Evolutionary conservation across 2,888 invertebrate species (phyloP).

Genomic region (Parelbella ahira): DNA sequence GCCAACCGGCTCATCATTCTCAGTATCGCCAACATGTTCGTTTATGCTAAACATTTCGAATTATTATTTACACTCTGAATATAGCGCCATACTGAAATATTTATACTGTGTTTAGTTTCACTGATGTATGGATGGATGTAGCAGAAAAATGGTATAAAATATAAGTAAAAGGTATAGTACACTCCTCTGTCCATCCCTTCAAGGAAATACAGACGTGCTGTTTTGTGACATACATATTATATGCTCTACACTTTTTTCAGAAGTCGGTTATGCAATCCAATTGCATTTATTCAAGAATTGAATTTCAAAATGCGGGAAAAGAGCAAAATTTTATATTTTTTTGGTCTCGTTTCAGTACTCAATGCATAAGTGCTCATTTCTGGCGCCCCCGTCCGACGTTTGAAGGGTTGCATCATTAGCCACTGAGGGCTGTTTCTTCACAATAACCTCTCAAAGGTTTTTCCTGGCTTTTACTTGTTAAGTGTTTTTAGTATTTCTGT

Average conservation of each 20-base stretch:
- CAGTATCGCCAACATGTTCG: constrained; percentile 6
- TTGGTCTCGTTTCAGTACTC: constrained; percentile 7
- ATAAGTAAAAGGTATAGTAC: too few relatives aligned
- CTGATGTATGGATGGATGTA: too few relatives aligned
- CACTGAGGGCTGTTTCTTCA: constrained; percentile 15
- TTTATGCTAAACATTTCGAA: constrained; percentile 5
- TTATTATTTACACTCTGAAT: too few relatives aligned
- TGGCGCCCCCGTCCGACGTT: constrained; percentile 7
- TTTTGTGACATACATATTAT: too few relatives aligned
- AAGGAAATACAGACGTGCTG: too few relatives aligned
- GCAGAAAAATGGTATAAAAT: too few relatives aligned
- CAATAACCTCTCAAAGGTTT: constrained; percentile 19
- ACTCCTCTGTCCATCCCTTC: too few relatives aligned
- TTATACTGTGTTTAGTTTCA: too few relatives aligned
- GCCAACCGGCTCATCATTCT: background rate
- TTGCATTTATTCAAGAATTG: too few relatives aligned
- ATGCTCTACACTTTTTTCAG: too few relatives aligned
- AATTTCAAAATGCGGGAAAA: background rate
- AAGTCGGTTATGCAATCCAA: too few relatives aligned
- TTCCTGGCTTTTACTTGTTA: constrained; percentile 19
- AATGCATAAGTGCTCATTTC: constrained; percentile 18
- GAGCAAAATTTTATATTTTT: constrained; percentile 1
- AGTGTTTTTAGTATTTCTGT: constrained; percentile 15
- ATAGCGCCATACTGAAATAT: too few relatives aligned
- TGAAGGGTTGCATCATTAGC: constrained; percentile 22